Evolutionary conservation across 2,113 vertebrate species (phyloP), one percentile per base, ranked within the genome.

Genomic region (Riparia riparia): DNA sequence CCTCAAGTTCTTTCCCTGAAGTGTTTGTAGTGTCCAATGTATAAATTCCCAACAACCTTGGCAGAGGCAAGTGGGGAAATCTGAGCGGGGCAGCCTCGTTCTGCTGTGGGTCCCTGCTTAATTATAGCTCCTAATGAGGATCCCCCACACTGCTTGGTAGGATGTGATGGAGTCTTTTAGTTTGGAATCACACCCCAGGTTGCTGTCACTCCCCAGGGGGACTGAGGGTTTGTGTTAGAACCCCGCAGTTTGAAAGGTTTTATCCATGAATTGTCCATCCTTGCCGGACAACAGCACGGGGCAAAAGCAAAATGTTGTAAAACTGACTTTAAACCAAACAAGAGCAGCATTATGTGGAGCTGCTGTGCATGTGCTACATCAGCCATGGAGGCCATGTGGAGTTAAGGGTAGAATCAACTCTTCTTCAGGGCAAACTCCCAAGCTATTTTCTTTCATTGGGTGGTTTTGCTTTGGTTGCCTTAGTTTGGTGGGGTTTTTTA

Each of bases 1-100:
- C 45, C 25, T 6, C 4, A 10, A 10, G 37, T 14, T 31, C 16
- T 31, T 72, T 50, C 63, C 8, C 5, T n/a, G 47, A 17, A 14
- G 19, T 34, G 41, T 47, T 13, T 53, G 10, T 42, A 31, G 14
- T 15, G 10, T 8, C 32, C 1, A 0, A 1, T 29, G 14, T 14
- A 5, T 19, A 2, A 49, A 50, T 45, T 70, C 14, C 61, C 28
- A 14, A 12, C 29, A 57, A 4, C 15, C 63, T 29, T 21, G 21
- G 11, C 6, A 20, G 50, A 37, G n/a, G 3, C 10, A 20, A 6
- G 31, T 6, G 53, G 11, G 66, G 17, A 26, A 29, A 21, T 34
- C 6, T 20, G 61, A 54, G 53, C 42, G 18, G 14, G 57, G 28
- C 12, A 49, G 58, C 39, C 29, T 61, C 31, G 34, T 11, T 32